Conservation (phyloP, 2,113 vertebrate species). For the Tachuris rubrigastra region DNA sequence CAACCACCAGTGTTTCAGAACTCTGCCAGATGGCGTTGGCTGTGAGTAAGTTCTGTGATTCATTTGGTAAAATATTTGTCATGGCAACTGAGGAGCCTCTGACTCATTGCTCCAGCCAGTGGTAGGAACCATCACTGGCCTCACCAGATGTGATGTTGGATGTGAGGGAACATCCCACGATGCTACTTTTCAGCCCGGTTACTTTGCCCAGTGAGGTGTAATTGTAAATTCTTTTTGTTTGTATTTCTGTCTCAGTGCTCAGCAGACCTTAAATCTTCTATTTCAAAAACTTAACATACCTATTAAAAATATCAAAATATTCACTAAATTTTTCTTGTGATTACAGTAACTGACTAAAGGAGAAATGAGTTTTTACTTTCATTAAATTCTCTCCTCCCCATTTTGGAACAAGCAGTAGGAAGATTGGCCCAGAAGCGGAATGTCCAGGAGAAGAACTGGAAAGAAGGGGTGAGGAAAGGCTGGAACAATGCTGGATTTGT, state of each 20-base stretch:
- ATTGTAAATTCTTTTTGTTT: neutral
- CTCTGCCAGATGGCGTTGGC: constrained; percentile 18
- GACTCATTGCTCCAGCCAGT: neutral
- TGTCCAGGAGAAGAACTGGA: neutral
- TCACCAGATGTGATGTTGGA: neutral
- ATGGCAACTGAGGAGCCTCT: constrained; percentile 14
- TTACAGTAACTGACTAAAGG: neutral
- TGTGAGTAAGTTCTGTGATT: constrained; percentile 26
- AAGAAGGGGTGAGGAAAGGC: neutral
- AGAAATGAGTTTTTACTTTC: neutral
- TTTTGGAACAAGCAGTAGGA: neutral
- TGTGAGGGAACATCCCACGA: neutral
- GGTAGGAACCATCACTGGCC: neutral
- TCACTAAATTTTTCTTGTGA: neutral
- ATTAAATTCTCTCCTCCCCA: neutral
- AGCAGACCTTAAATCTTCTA: neutral
- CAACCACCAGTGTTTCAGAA: neutral
- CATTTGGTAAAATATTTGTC: constrained; percentile 9
- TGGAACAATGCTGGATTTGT: neutral
- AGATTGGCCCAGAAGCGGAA: neutral
- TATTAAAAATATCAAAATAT: neutral
- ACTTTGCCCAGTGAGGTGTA: neutral
- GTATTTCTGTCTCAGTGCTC: neutral
- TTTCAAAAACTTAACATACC: neutral
- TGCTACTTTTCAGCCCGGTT: neutral